Evolutionary conservation across 1,140 invertebrate genomes (phyloP).

Genomic region (Charaxes varanes): DNA sequence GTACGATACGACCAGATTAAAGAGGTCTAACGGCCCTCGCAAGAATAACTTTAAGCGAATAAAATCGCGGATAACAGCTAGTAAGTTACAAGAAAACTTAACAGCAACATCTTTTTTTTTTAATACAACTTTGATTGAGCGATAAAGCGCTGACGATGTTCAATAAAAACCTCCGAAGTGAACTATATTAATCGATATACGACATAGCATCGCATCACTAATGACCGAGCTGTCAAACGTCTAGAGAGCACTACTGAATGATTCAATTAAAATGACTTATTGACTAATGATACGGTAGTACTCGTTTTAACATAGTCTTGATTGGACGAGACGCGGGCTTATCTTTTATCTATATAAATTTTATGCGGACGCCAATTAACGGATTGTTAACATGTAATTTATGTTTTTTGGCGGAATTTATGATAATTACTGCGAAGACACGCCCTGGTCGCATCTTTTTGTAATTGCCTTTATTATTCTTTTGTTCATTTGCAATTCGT

Average conservation of each 20-base stretch:
- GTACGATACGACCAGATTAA: too few relatives aligned
- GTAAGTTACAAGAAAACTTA: too few relatives aligned
- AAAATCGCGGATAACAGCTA: too few relatives aligned
- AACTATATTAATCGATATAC: slow-evolving; percentile 38
- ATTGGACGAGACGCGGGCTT: slow-evolving; percentile 13
- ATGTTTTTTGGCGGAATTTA: slow-evolving; percentile 9
- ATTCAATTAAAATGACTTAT: slow-evolving; percentile 67
- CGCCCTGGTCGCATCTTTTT: background rate
- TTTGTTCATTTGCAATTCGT: too few relatives aligned
- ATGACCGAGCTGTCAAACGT: slow-evolving; percentile 58
- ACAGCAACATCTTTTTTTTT: too few relatives aligned
- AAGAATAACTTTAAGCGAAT: too few relatives aligned
- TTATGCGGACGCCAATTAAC: slow-evolving; percentile 14
- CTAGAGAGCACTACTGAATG: slow-evolving; percentile 55
- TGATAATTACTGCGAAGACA: background rate
- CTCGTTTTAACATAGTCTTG: slow-evolving; percentile 22
- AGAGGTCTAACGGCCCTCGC: too few relatives aligned
- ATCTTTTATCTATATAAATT: slow-evolving; percentile 12
- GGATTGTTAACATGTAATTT: slow-evolving; percentile 7
- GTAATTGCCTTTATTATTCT: slow-evolving; percentile 1
- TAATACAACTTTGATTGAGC: too few relatives aligned
- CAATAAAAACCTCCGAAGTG: slow-evolving; percentile 19
- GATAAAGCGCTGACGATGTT: slow-evolving; percentile 10
- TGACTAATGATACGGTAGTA: slow-evolving; percentile 40
- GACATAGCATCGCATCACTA: slow-evolving; percentile 32